Conservation (phyloP, 2,888 invertebrate genomes). For the Pristionchus mayeri region DNA sequence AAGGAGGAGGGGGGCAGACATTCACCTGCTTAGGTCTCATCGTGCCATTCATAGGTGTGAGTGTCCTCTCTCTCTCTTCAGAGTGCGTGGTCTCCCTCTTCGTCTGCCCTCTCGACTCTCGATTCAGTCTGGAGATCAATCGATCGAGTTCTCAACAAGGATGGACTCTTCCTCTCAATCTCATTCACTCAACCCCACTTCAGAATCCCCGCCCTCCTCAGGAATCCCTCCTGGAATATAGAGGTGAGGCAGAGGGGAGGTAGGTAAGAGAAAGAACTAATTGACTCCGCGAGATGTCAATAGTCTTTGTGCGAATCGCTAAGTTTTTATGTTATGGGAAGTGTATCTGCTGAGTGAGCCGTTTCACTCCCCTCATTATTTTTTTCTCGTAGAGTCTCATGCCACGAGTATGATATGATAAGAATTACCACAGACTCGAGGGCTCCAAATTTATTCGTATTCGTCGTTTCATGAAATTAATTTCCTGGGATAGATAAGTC, state of each 20-base stretch:
- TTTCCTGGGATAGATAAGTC: too few relatives aligned
- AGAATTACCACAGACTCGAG: background rate
- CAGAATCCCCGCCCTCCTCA: slow-evolving; percentile 73
- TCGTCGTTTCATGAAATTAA: too few relatives aligned
- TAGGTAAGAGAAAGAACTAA: background rate
- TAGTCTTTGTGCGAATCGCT: background rate
- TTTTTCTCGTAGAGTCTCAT: slow-evolving; percentile 8
- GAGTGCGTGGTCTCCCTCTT: slow-evolving; percentile 68
- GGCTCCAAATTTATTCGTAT: too few relatives aligned
- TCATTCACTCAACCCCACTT: slow-evolving; percentile 79
- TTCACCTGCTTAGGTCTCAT: background rate
- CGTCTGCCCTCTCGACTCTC: slow-evolving; percentile 59
- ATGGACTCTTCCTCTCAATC: slow-evolving; percentile 70
- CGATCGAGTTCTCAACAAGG: slow-evolving; percentile 70
- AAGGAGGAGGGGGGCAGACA: background rate
- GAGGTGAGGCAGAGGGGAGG: slow-evolving; percentile 56
- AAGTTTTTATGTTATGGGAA: background rate
- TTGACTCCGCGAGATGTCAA: background rate
- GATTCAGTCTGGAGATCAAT: slow-evolving; percentile 74
- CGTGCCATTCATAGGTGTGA: background rate
- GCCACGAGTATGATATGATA: background rate
- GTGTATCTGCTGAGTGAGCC: background rate
- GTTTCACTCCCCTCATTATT: background rate
- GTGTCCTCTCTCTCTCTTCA: slow-evolving; percentile 11
- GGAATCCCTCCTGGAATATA: slow-evolving; percentile 61